A percentile compares a stretch with the other conserved stretches of the same genome.
phyloP scores from a whole-genome alignment of 2,888 invertebrate species.

The Ochropacha duplaris region DNA sequence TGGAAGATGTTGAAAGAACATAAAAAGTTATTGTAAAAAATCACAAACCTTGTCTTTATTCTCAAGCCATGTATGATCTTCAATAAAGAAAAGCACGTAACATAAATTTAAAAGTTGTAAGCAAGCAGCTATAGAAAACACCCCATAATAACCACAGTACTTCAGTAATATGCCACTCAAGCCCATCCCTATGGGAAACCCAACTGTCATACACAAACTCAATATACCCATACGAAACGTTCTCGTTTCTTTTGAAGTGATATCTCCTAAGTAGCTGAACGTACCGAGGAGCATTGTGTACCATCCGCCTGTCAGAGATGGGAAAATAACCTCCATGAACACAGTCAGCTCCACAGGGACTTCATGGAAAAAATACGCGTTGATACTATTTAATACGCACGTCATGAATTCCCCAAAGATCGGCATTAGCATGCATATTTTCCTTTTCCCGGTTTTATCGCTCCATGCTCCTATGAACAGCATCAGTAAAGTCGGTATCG shows the following conservation, averaged over 20 bases:
- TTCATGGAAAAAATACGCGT: conserved; percentile 81
- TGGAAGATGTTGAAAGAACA: too few species aligned
- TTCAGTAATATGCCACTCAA: conserved; percentile 68
- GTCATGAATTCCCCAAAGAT: conserved; percentile 81
- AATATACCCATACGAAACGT: conserved; percentile 84
- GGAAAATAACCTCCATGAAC: conserved; percentile 79
- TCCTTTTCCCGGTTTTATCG: conserved; percentile 82
- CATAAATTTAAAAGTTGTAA: conserved; percentile 70
- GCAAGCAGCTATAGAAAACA: conserved; percentile 66
- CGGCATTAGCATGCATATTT: conserved; percentile 83
- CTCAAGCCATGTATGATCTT: conserved; percentile 72
- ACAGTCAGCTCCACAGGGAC: conserved; percentile 80
- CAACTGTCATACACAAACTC: conserved; percentile 73
- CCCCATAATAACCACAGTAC: conserved; percentile 79
- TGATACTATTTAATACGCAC: conserved; percentile 74
- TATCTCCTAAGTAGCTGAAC: conserved; percentile 84
- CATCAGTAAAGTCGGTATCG: conserved; percentile 79
- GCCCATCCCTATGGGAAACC: conserved; percentile 76
- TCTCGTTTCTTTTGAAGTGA: conserved; percentile 80
- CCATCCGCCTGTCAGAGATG: conserved; percentile 81
- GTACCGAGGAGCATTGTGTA: conserved; percentile 82
- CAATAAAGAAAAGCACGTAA: conserved; percentile 69
- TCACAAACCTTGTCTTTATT: conserved; percentile 61
- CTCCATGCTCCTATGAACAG: conserved; percentile 86
- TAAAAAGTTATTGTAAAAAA: too few species aligned